Evolutionary conservation across 1,140 invertebrate species (phyloP), one percentile per base, ranked within the genome.

Genomic region (Pteromalus puparum): DNA sequence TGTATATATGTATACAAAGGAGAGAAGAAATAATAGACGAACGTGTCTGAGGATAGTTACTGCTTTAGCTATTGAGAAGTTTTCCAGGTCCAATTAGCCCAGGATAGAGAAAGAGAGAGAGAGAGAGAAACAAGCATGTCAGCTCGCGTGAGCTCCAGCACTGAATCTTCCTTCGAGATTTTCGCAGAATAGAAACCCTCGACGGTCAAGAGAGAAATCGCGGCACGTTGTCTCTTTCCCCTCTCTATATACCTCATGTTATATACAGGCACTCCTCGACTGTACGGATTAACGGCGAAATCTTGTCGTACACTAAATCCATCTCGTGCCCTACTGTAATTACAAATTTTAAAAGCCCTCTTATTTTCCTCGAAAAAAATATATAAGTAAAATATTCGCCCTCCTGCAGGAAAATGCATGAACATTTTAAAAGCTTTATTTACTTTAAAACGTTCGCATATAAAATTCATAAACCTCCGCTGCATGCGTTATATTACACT

Each of bases 1-100:
- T 34, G 34, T 34, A 9, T 42, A 42, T 42, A 42, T 9, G 3
- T 15, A 5, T 15, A 48, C 10, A 48, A 15, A 48, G 10, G 13
- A 34, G 68, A 34, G 70, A 34, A 34, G 72, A 74, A 74, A 74
- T 28, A 74, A 74, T 21, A 6, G 48, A 53, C 70, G 30, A 73
- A 73, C 70, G 70, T 73, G 70, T 73, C 30, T 7, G 30, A 38
- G 30, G 70, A 28, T 38, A 30, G 28, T 73, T 73, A 21, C 70
- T 38, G 21, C 34, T 30, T 74, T 18, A 34, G 72, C 72, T 21
- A 42, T 34, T n/a, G 34, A 21, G 30, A 38, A 74, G 30, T 74
- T 34, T 42, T n/a, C 18, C 72, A 42, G 2, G 72, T 42, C 34
- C 72, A 74, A 74, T 74, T 74, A 74, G 72, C 53, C 21, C 0